Evolutionary conservation across 2,797 vertebrate species (phyloP), one percentile per base, ranked within the genome.

Genomic region (Melanotaenia maccullochi): DNA sequence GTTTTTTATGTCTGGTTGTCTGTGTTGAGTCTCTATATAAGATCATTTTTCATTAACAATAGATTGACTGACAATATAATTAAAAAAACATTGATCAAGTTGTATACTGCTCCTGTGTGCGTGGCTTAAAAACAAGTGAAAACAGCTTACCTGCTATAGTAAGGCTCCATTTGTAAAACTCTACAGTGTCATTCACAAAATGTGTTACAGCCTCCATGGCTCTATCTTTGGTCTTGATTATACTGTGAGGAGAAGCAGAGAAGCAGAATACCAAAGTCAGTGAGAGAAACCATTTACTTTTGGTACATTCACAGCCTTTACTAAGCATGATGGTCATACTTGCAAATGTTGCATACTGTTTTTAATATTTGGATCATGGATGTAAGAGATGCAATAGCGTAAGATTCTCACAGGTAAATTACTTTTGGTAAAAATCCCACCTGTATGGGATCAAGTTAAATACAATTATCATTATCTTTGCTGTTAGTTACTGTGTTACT

Each of bases 81-180:
- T 20, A 16, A 47, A 6, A 6, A 20, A 20, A 47, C 16, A 24
- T 4, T 4, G 22, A 57, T 36, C 30, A 55, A 64, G 4, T 8
- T 22, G 12, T 8, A 61, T n/a, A 16, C 6, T 28, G 22, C 25
- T 59, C 40, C 22, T 30, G 3, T 4, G 3, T 44, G 13, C 1
- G n/a, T 52, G n/a, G 32, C 42, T 49, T 56, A 25, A 2, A 63
- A 69, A 55, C 42, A 14, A 40, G 33, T 33, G 25, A 68, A 9
- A 40, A 30, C 38, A 57, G 52, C 87, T 94, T 95, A 98, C 97
- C 97, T 97, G 96, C 94, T 94, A 99, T 97, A 92, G 94, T 95
- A 95, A 96, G 96, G 90, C 96, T 95, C 97, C 97, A 99, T 93
- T 95, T 97, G 92, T 98, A 99, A 91, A 97, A 96, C 87, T 96